Percentiles rank a stretch among this genome's conserved stretches.
These are phyloP conservation scores for Crenuchus spilurus DNA, from an alignment of 2,797 vertebrate genomes.

Conservation along the genomic window DNA sequence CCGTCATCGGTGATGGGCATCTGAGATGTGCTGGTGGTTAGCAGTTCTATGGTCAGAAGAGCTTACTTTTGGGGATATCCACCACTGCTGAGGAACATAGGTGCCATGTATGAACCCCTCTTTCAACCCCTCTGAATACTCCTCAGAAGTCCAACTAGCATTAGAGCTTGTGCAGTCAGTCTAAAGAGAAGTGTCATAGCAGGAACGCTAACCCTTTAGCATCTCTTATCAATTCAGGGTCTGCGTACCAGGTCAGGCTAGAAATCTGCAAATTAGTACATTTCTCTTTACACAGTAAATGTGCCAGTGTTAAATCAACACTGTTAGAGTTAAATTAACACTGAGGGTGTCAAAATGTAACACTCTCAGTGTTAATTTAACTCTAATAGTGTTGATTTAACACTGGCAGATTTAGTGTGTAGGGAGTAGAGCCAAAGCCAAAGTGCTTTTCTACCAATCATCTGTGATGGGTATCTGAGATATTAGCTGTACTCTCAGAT, in stretches of 20 bases:
- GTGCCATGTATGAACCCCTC: background rate
- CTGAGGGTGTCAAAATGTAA: too few species aligned
- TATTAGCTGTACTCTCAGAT: background rate
- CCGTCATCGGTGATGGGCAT: background rate
- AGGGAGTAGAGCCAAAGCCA: background rate
- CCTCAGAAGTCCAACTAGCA: background rate
- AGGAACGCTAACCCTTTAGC: too few species aligned
- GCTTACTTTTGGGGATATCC: constrained; percentile 5
- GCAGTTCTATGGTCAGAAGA: background rate
- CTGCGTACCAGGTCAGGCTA: background rate
- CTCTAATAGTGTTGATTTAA: background rate
- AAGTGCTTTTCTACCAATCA: background rate
- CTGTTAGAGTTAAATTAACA: too few species aligned
- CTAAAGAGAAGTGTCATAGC: too few species aligned
- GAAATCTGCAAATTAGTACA: too few species aligned
- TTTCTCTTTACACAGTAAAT: too few species aligned
- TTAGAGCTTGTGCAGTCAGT: background rate
- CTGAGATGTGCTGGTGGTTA: background rate
- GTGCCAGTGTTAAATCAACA: too few species aligned
- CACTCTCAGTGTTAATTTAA: too few species aligned
- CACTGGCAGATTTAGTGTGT: too few species aligned
- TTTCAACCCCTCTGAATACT: background rate
- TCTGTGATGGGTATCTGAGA: background rate
- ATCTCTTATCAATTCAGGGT: background rate
- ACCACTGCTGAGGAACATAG: background rate